Conservation (phyloP, 64 coral and sea anemone species). For the Montipora cactus region DNA sequence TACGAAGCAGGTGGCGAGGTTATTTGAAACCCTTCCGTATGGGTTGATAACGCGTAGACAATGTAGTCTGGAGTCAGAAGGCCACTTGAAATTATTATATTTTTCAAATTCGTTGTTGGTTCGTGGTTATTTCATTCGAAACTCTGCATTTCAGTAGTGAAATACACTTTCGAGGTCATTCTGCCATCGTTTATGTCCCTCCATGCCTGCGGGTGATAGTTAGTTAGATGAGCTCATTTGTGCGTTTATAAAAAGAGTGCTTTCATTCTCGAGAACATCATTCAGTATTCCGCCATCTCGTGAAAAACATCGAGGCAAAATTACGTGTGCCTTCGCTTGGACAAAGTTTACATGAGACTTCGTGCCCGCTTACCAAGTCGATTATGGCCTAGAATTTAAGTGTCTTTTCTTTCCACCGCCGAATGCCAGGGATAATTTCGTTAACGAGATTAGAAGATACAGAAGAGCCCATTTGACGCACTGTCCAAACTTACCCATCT, state of each 20-base stretch:
- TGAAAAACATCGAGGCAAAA: not conserved
- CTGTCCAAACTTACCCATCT: not conserved
- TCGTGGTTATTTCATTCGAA: not conserved
- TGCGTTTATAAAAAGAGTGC: not conserved
- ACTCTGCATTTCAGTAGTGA: not conserved
- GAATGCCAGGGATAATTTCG: constrained; percentile 1
- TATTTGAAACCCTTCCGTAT: not conserved
- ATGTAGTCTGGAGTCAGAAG: too few species aligned
- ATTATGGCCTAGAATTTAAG: not conserved
- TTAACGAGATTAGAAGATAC: not conserved
- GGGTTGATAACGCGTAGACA: not conserved
- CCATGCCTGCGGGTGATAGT: not conserved
- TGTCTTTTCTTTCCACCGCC: not conserved
- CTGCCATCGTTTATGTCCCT: not conserved
- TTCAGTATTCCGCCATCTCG: not conserved
- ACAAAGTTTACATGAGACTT: not conserved
- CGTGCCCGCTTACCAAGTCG: not conserved
- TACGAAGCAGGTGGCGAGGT: not conserved
- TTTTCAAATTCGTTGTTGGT: not conserved
- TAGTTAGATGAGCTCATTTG: not conserved
- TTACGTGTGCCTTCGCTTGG: not conserved
- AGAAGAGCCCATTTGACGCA: not conserved
- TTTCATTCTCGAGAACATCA: not conserved
- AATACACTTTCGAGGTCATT: not conserved
- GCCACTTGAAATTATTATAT: not conserved